Evolutionary conservation across 2,113 vertebrate genomes (phyloP).

Genomic region (Calidris pugnax): DNA sequence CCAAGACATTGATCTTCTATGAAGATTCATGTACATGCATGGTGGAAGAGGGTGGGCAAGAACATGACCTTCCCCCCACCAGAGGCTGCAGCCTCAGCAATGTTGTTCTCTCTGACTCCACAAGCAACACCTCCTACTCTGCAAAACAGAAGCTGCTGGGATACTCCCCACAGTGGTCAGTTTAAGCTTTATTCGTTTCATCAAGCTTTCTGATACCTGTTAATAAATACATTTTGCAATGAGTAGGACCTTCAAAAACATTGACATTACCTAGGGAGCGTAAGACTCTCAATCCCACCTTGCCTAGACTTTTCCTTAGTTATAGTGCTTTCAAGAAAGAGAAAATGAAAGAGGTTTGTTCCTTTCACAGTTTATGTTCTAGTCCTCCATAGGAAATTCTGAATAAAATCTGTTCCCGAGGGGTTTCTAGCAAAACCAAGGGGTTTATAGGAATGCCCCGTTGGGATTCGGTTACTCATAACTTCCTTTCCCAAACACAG

Average conservation of each 20-base stretch:
- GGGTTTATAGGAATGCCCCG: background rate
- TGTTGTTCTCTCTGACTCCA: background rate
- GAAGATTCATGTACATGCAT: no score
- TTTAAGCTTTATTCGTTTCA: background rate
- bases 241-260: background rate
- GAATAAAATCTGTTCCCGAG: background rate
- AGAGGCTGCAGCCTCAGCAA: background rate
- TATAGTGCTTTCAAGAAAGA: background rate
- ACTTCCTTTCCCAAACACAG: background rate
- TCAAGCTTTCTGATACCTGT: background rate
- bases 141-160: background rate
- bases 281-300: background rate
- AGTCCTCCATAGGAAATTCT: background rate
- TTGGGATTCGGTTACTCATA: background rate
- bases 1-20: fast-evolving
- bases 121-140: background rate
- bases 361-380: background rate
- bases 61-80: background rate
- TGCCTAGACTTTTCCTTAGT: background rate
- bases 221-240: background rate
- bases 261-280: background rate
- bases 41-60: background rate
- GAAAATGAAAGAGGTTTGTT: background rate
- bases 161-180: background rate
- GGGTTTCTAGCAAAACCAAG: background rate